Evolutionary conservation across 2,888 invertebrate species (phyloP).

Genomic region (Drosophila kuntzei): DNA sequence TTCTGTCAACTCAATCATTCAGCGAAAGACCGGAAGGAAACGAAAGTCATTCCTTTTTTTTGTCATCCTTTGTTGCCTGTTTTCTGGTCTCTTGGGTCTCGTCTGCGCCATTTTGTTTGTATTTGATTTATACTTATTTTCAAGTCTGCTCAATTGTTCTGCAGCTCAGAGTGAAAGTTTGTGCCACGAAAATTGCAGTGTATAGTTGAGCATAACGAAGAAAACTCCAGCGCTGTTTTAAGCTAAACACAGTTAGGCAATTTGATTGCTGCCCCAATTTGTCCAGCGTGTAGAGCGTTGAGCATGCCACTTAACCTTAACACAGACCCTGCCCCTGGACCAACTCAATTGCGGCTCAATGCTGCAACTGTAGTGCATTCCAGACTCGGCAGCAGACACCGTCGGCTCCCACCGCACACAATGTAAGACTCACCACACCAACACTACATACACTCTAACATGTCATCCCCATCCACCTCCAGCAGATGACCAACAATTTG

Average conservation of each 20-base stretch:
- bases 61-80: background rate
- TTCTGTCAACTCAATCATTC: slow-evolving; percentile 42
- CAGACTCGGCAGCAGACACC: slow-evolving; percentile 55
- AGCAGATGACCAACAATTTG: slow-evolving; percentile 71
- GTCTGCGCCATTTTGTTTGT: slow-evolving; percentile 59
- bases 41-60: slow-evolving; percentile 30
- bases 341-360: slow-evolving; percentile 33
- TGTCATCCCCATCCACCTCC: slow-evolving; percentile 45
- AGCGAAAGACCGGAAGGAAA: slow-evolving; percentile 67
- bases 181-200: slow-evolving; percentile 40
- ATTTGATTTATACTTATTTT: slow-evolving; percentile 12
- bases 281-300: slow-evolving; percentile 30
- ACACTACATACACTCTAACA: slow-evolving; percentile 40
- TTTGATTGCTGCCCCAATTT: slow-evolving; percentile 55
- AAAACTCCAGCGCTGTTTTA: slow-evolving; percentile 20
- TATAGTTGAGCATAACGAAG: slow-evolving; percentile 65
- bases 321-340: slow-evolving; percentile 23
- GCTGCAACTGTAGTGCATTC: slow-evolving; percentile 59
- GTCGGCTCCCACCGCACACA: slow-evolving; percentile 66
- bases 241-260: slow-evolving; percentile 26
- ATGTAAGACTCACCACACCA: slow-evolving; percentile 28
- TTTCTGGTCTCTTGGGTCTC: slow-evolving; percentile 21
- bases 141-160: slow-evolving; percentile 60
- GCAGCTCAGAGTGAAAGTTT: slow-evolving; percentile 70
- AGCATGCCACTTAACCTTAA: slow-evolving; percentile 75